These are phyloP conservation scores for Spinibarbus caldwelli DNA, from an alignment of 2,797 vertebrate species.

Conservation along the genomic window DNA sequence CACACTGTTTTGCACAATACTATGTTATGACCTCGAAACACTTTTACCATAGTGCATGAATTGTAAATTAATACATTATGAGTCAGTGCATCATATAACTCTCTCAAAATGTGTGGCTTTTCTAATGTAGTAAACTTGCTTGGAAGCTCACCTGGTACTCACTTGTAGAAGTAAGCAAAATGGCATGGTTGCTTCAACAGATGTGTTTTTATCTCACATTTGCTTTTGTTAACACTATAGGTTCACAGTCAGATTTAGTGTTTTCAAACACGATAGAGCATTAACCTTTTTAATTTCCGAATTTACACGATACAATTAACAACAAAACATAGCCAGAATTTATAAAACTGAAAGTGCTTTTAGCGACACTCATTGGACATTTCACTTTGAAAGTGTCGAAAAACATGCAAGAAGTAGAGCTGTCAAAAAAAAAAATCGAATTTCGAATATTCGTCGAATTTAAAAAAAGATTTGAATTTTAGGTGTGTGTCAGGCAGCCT, in stretches of 20 bases:
- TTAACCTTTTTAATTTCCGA: not conserved
- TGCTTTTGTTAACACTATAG: not conserved
- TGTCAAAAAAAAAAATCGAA: too few species aligned
- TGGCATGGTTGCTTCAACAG: not conserved
- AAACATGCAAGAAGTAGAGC: not conserved
- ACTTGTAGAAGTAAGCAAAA: not conserved
- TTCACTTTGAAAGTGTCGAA: not conserved
- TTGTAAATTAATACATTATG: not conserved
- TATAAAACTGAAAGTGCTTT: not conserved
- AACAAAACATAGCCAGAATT: not conserved
- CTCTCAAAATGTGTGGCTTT: not conserved
- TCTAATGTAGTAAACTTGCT: constrained; percentile 3
- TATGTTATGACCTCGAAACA: not conserved
- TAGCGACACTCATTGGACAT: not conserved
- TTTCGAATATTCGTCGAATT: too few species aligned
- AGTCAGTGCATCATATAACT: not conserved
- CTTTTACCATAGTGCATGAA: not conserved
- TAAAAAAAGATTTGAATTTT: too few species aligned
- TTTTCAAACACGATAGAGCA: constrained; percentile 20
- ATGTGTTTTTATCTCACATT: not conserved
- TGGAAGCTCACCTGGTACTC: not conserved
- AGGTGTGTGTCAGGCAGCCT: too few species aligned
- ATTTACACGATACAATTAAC: not conserved
- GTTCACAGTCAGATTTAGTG: constrained; percentile 34
- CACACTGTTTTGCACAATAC: not conserved